A percentile compares a stretch with the other conserved stretches of the same genome.
Conservation (phyloP, 2,888 invertebrate species). For the Chrysotoxum bicinctum region DNA sequence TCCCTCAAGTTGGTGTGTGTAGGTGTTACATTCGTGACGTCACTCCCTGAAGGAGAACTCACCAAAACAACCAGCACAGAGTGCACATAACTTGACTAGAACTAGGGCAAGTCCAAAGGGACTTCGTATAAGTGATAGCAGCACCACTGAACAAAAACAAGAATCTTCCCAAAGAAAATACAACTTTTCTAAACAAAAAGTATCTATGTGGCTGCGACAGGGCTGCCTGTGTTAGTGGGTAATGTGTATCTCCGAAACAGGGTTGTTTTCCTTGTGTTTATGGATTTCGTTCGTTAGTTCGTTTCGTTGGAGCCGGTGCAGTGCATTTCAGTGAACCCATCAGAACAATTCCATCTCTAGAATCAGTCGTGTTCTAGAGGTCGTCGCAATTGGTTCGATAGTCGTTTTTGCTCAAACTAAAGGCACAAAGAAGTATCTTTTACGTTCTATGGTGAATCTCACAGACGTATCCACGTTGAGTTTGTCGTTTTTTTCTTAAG, state of each 20-base stretch:
- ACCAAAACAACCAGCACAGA: not conserved
- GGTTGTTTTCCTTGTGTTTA: constrained; percentile 54
- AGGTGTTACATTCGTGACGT: constrained; percentile 49
- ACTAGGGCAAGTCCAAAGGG: constrained; percentile 72
- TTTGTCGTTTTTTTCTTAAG: constrained; percentile 7
- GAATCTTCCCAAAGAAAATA: constrained; percentile 1
- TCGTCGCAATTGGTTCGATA: constrained; percentile 49
- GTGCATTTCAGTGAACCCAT: constrained; percentile 42
- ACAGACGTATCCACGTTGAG: not conserved
- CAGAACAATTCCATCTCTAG: constrained; percentile 45
- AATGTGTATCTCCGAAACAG: constrained; percentile 37
- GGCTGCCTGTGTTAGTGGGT: not conserved
- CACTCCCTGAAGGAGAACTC: constrained; percentile 54
- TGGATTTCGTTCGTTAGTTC: not conserved
- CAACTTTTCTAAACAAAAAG: constrained; percentile 62
- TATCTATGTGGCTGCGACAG: not conserved
- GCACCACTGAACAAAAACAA: not conserved
- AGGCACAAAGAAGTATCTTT: not conserved
- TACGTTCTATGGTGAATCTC: constrained; percentile 60
- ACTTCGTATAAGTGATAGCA: not conserved
- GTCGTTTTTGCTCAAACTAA: not conserved
- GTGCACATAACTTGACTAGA: constrained; percentile 32
- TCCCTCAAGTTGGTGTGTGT: constrained; percentile 23
- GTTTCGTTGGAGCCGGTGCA: constrained; percentile 50
- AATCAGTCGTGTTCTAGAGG: constrained; percentile 71